Percentiles rank a stretch among this genome's conserved stretches.
These are phyloP conservation scores for Gila robusta DNA, from an alignment of 2,797 vertebrate species.

Conservation along the genomic window DNA sequence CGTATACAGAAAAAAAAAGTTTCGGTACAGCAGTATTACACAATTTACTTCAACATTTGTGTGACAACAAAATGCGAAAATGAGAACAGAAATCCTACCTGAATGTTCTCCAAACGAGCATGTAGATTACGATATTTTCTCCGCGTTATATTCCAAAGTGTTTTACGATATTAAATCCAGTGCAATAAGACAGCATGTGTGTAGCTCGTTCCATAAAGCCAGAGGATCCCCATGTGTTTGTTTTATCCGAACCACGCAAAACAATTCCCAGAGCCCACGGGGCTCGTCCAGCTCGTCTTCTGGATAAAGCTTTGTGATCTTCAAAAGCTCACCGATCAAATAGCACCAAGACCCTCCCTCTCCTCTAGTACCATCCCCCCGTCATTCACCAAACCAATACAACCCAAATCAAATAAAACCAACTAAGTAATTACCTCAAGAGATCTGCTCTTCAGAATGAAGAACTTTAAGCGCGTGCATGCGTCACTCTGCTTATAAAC, in stretches of 20 bases:
- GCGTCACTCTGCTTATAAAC: background rate
- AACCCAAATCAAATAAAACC: conserved; percentile 35
- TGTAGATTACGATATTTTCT: conserved; percentile 28
- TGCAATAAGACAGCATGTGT: conserved; percentile 36
- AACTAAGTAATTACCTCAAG: conserved; percentile 27
- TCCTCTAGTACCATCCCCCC: conserved; percentile 68
- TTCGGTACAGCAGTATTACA: background rate
- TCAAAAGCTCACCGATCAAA: conserved; percentile 82
- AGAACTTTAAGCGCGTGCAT: conserved; percentile 26
- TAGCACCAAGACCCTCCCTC: conserved; percentile 66
- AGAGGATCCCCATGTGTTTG: conserved; percentile 66
- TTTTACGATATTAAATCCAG: conserved; percentile 76
- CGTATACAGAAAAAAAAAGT: background rate
- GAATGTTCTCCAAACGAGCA: conserved; percentile 37
- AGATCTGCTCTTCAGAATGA: conserved; percentile 22
- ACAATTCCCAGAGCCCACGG: conserved; percentile 68
- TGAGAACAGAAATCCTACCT: conserved; percentile 43
- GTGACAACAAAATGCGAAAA: background rate
- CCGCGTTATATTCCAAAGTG: conserved; percentile 66
- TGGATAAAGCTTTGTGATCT: conserved; percentile 81
- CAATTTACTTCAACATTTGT: background rate
- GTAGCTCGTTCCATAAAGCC: conserved; percentile 24
- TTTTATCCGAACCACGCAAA: conserved; percentile 69
- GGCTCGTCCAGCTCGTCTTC: conserved; percentile 74
- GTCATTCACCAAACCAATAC: conserved; percentile 67